Conservation (phyloP, 2,888 invertebrate species). For the Polylopha cassiicola region DNA sequence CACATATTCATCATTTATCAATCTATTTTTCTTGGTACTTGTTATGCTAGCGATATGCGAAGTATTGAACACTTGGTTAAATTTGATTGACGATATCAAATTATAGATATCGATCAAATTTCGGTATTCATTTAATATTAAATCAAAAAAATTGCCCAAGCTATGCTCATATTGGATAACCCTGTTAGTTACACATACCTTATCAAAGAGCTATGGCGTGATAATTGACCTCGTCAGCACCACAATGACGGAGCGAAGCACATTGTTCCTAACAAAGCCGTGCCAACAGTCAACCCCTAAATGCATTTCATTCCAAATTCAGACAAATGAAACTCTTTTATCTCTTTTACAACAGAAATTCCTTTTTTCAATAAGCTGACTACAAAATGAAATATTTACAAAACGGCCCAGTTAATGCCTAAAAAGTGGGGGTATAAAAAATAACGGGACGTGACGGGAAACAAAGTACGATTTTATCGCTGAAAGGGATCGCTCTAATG, state of each 20-base stretch:
- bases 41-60: no score
- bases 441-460: constrained; percentile 64
- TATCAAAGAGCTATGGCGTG: no score
- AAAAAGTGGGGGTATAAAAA: constrained; percentile 58
- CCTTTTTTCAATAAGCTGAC: constrained; percentile 53
- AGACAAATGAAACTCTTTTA: constrained; percentile 57
- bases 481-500: constrained; percentile 61
- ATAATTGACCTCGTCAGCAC: constrained; percentile 24
- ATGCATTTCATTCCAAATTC: constrained; percentile 50
- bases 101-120: no score
- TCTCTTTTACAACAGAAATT: constrained; percentile 48
- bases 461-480: constrained; percentile 69
- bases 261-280: constrained; percentile 39
- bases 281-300: constrained; percentile 46
- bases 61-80: no score
- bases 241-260: constrained; percentile 34
- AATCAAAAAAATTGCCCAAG: no score
- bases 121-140: no score
- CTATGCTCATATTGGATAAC: no score
- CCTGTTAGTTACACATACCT: no score
- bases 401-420: constrained; percentile 51
- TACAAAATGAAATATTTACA: constrained; percentile 62
- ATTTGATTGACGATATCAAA: no score
- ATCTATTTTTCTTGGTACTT: no score
- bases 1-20: no score